These are phyloP conservation scores for Tachypleus tridentatus DNA, from an alignment of 1,140 invertebrate species.

Conservation along the genomic window DNA sequence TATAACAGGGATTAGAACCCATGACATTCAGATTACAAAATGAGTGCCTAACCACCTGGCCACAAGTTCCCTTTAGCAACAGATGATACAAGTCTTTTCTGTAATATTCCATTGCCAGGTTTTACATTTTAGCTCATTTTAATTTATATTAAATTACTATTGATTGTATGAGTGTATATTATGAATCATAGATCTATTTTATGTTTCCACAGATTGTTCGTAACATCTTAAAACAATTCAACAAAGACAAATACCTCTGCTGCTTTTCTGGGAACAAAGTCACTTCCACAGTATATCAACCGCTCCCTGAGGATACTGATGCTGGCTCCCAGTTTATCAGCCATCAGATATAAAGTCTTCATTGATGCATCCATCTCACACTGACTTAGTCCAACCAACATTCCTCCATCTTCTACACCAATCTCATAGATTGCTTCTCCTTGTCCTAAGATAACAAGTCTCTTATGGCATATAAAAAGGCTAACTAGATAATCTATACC, in stretches of 20 bases:
- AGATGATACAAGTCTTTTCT: too few species aligned
- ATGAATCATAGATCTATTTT: too few species aligned
- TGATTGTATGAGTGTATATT: too few species aligned
- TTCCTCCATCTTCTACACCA: constrained; percentile 63
- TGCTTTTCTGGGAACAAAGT: constrained; percentile 35
- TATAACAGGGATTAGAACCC: too few species aligned
- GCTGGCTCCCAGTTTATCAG: constrained; percentile 67
- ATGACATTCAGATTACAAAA: too few species aligned
- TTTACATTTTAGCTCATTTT: too few species aligned
- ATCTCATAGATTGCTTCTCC: constrained; percentile 93
- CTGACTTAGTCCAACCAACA: constrained; percentile 42
- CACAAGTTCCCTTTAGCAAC: too few species aligned
- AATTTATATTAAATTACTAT: too few species aligned
- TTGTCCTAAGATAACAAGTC: constrained; percentile 38
- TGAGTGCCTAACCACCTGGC: too few species aligned
- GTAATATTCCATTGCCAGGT: too few species aligned
- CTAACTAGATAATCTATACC: background rate
- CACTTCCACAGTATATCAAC: constrained; percentile 31
- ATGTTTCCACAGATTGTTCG: too few species aligned
- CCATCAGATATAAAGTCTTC: constrained; percentile 74
- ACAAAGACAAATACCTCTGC: constrained; percentile 53
- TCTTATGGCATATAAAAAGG: background rate
- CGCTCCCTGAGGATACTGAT: constrained; percentile 54
- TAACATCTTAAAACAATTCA: background rate
- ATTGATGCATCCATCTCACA: constrained; percentile 82